phyloP scores from a whole-genome alignment of 1,140 invertebrate genomes.

The Drosophila auraria region DNA sequence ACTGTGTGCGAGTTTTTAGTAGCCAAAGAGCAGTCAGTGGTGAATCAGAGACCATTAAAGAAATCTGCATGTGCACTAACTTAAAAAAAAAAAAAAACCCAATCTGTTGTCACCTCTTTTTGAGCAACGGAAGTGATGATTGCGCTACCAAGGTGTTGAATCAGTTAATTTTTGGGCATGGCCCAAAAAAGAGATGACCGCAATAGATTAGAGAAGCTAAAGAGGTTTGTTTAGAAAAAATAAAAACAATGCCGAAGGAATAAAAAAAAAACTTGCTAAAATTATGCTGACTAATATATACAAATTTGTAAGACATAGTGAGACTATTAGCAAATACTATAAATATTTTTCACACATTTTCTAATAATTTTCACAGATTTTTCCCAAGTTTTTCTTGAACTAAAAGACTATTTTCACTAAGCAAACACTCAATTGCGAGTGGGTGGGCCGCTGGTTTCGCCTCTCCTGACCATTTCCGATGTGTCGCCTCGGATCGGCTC shows the following conservation, averaged over 20 bases:
- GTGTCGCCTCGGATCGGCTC: slow-evolving; percentile 9
- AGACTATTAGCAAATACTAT: not conserved
- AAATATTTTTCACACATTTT: not conserved
- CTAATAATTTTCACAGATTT: not conserved
- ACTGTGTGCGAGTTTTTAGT: slow-evolving; percentile 26
- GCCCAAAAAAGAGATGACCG: slow-evolving; percentile 31
- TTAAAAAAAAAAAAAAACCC: slow-evolving; percentile 15
- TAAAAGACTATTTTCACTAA: not conserved
- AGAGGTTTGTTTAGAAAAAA: not conserved
- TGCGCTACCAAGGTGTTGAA: slow-evolving; percentile 69
- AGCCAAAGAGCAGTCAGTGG: slow-evolving; percentile 19
- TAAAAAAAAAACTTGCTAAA: too few species aligned
- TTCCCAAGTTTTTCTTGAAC: not conserved
- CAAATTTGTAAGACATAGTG: not conserved
- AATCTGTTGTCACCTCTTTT: slow-evolving; percentile 18
- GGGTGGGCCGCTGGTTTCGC: slow-evolving; percentile 54
- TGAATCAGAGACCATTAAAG: slow-evolving; percentile 59
- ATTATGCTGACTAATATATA: accelerated
- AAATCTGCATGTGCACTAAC: slow-evolving; percentile 48
- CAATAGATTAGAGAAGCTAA: slow-evolving; percentile 37
- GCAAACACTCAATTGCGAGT: slow-evolving; percentile 28
- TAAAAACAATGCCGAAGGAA: not conserved
- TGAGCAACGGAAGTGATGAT: slow-evolving; percentile 58
- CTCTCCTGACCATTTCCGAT: slow-evolving; percentile 6
- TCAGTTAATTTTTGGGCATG: slow-evolving; percentile 42